phyloP scores from a whole-genome alignment of 2,888 invertebrate species.

The Epirrita christyi region DNA sequence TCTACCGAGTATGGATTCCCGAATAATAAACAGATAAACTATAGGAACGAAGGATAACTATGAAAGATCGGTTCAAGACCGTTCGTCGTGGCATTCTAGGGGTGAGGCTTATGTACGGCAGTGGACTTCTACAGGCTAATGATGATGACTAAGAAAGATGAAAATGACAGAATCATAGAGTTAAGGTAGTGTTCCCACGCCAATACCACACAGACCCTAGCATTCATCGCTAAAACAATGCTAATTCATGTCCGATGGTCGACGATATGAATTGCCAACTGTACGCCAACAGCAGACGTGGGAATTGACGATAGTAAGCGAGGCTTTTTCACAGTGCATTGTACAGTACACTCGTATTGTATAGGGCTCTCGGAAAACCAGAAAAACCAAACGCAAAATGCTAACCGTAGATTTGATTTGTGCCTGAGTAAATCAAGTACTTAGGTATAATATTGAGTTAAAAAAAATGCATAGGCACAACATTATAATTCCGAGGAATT shows the following conservation, averaged over 20 bases:
- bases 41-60: not conserved
- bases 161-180: conserved; percentile 29
- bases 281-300: conserved; percentile 39
- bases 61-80: too few relatives aligned
- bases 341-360: conserved; percentile 4
- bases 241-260: conserved; percentile 61
- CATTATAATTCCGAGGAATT: too few relatives aligned
- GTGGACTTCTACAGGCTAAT: too few relatives aligned
- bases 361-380: not conserved
- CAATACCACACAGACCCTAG: conserved; percentile 47
- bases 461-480: too few relatives aligned
- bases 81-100: too few relatives aligned
- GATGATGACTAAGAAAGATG: conserved; percentile 56
- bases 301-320: conserved; percentile 29
- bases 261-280: conserved; percentile 61
- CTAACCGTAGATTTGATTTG: too few relatives aligned
- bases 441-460: too few relatives aligned
- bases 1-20: too few relatives aligned
- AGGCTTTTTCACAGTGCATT: conserved; percentile 29
- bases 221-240: conserved; percentile 58
- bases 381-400: not conserved
- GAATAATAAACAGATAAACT: not conserved
- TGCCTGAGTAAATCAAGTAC: too few relatives aligned
- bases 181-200: conserved; percentile 39
- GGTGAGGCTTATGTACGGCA: too few relatives aligned